These are phyloP conservation scores for Cichladusa arquata DNA, from an alignment of 2,113 vertebrate species.

Conservation along the genomic window DNA sequence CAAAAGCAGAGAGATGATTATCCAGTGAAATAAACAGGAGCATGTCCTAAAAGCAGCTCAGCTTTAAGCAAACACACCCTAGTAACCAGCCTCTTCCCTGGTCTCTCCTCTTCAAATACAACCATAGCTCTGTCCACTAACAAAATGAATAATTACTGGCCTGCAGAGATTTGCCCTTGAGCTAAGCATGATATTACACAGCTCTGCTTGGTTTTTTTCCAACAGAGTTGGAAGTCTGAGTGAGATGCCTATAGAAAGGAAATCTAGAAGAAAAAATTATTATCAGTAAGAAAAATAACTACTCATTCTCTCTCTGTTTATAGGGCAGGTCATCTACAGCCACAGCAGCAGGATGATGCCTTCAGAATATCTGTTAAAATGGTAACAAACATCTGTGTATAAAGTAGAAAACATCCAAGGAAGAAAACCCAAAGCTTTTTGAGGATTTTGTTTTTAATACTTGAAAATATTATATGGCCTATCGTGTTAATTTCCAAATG, in stretches of 20 bases:
- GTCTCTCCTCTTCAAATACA: neutral
- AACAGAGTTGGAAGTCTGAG: neutral
- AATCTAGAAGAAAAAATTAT: neutral
- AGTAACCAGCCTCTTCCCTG: neutral
- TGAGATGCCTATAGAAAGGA: neutral
- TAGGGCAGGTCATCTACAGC: neutral
- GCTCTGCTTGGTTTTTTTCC: neutral
- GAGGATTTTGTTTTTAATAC: neutral
- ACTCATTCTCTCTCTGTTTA: neutral
- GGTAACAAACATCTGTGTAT: neutral
- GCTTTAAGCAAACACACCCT: constrained; percentile 31
- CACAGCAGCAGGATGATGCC: neutral
- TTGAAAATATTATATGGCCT: neutral
- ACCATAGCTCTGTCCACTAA: constrained; percentile 3
- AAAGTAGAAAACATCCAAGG: neutral
- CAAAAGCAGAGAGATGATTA: constrained; percentile 46
- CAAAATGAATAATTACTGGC: neutral
- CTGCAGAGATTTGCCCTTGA: neutral
- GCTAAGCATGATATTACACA: neutral
- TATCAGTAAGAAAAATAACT: neutral
- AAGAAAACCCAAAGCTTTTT: neutral
- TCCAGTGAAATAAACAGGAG: constrained; percentile 25
- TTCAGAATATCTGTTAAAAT: neutral
- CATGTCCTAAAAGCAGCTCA: constrained; percentile 15
- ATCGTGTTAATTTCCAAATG: neutral